Percentiles rank a stretch among this genome's conserved stretches.
phyloP scores from a whole-genome alignment of 1,140 invertebrate genomes.

The Planococcus citri region DNA sequence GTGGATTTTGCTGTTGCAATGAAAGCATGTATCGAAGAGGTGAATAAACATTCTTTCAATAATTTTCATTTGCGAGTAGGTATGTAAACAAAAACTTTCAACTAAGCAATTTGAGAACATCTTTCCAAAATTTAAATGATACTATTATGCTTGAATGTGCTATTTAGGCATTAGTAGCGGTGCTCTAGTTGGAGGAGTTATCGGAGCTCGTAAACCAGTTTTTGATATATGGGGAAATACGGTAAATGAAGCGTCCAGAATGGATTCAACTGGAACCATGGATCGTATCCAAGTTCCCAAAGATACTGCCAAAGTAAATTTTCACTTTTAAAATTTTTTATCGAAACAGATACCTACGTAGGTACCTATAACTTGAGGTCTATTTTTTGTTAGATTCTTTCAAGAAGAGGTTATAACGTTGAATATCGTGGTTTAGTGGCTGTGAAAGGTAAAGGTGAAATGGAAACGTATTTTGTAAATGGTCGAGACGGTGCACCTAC shows the following conservation, averaged over 20 bases:
- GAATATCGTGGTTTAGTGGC: conserved; percentile 67
- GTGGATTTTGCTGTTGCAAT: conserved; percentile 93
- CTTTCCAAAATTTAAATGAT: not conserved
- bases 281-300: conserved; percentile 77
- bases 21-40: conserved; percentile 72
- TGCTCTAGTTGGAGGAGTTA: conserved; percentile 90
- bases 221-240: conserved; percentile 98
- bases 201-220: conserved; percentile 92
- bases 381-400: conserved; percentile 43
- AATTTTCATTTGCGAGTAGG: conserved; percentile 90
- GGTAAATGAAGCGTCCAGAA: conserved; percentile 86
- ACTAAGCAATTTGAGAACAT: too few species aligned
- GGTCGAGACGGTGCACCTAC: conserved; percentile 42
- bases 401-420: conserved; percentile 53
- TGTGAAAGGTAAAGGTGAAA: conserved; percentile 88
- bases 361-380: not conserved
- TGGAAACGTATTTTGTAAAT: conserved; percentile 85
- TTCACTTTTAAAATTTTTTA: too few species aligned
- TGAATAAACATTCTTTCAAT: conserved; percentile 95
- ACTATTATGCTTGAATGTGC: not conserved
- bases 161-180: conserved; percentile 73
- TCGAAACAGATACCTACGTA: too few species aligned
- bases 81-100: too few species aligned
- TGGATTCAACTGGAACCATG: conserved; percentile 81
- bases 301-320: conserved; percentile 59